Conservation (phyloP, 2,888 invertebrate genomes). For the Nephrotoma flavescens region DNA sequence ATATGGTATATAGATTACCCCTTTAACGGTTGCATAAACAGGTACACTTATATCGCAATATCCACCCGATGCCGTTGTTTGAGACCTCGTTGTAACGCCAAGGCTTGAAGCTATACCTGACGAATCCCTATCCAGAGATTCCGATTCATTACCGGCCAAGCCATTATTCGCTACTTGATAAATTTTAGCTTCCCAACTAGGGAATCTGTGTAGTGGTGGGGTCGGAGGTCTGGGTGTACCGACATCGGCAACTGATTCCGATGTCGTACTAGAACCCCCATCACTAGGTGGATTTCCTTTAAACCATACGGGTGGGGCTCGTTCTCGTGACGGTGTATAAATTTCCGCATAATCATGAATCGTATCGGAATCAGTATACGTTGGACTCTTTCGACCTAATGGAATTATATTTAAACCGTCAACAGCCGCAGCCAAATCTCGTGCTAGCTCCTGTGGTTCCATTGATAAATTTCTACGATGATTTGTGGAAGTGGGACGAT, state of each 20-base stretch:
- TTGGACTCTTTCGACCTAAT: slow-evolving; percentile 39
- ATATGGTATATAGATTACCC: slow-evolving; percentile 37
- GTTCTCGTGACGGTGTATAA: slow-evolving; percentile 79
- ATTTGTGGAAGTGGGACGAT: slow-evolving; percentile 16
- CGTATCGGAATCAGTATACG: slow-evolving; percentile 39
- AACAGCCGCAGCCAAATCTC: slow-evolving; percentile 42
- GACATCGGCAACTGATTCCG: slow-evolving; percentile 22
- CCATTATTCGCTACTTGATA: slow-evolving; percentile 67
- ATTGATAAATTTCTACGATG: slow-evolving; percentile 29
- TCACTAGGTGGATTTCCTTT: slow-evolving; percentile 32
- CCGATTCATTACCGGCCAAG: slow-evolving; percentile 31
- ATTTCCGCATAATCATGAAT: slow-evolving; percentile 88
- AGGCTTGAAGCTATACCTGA: slow-evolving; percentile 15
- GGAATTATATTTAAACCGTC: slow-evolving; percentile 38
- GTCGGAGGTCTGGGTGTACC: slow-evolving; percentile 56
- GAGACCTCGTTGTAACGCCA: slow-evolving; percentile 19
- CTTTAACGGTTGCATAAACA: slow-evolving; percentile 92
- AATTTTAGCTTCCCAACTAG: slow-evolving; percentile 92
- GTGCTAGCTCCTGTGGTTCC: slow-evolving; percentile 33
- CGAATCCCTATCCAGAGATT: slow-evolving; percentile 23
- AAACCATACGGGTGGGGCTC: slow-evolving; percentile 42
- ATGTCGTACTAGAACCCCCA: slow-evolving; percentile 40
- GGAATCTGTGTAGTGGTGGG: slow-evolving; percentile 80
- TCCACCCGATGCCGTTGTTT: slow-evolving; percentile 46
- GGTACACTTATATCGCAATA: slow-evolving; percentile 87